Conservation (phyloP, 2,888 invertebrate genomes). For the Panopea generosa region DNA sequence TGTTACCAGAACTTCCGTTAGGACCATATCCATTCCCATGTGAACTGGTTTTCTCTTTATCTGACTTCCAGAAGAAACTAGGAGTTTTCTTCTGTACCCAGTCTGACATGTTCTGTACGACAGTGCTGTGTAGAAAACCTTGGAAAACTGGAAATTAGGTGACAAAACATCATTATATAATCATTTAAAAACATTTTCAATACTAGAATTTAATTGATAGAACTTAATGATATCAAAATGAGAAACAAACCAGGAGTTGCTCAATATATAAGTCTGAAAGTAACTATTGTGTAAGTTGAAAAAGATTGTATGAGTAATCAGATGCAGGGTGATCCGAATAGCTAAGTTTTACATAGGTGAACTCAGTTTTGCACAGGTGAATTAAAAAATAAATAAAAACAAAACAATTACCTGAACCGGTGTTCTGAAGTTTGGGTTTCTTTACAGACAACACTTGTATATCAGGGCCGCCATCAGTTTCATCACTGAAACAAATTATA, state of each 20-base stretch:
- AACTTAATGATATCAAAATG: too few species aligned
- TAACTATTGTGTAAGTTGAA: too few species aligned
- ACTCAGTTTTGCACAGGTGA: too few species aligned
- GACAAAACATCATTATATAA: background rate
- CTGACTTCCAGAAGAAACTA: background rate
- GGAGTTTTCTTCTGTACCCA: constrained; percentile 68
- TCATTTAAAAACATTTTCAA: background rate
- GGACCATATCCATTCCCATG: constrained; percentile 7
- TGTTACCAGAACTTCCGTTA: constrained; percentile 1
- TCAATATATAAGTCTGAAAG: too few species aligned
- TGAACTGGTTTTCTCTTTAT: background rate
- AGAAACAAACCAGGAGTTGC: too few species aligned
- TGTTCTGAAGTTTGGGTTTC: constrained; percentile 44
- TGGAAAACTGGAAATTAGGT: constrained; percentile 26
- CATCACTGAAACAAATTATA: constrained; percentile 14
- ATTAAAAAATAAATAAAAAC: too few species aligned
- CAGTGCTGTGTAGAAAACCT: constrained; percentile 19
- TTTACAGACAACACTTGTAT: constrained; percentile 61
- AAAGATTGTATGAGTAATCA: too few species aligned
- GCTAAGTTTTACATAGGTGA: too few species aligned
- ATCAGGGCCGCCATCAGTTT: constrained; percentile 48
- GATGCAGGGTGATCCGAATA: too few species aligned
- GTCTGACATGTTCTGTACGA: constrained; percentile 70
- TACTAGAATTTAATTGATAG: constrained; percentile 31
- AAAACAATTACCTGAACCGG: constrained; percentile 22